Evolutionary conservation across 2,113 vertebrate species (phyloP), one percentile per base, ranked within the genome.

Genomic region (Brachionichthys hirsutus): DNA sequence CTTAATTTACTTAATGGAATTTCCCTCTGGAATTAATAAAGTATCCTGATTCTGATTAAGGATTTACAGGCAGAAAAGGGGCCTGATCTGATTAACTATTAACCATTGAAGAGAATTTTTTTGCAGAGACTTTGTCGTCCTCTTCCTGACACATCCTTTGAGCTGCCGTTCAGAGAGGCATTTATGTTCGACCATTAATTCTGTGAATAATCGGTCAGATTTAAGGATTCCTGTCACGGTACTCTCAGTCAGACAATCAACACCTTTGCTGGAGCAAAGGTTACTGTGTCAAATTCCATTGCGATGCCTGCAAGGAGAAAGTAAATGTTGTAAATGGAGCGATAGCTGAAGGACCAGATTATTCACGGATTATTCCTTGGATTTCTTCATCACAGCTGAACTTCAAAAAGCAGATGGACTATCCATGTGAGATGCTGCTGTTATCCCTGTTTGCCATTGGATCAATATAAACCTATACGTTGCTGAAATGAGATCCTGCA

Each of bases 141-240:
- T 46, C 43, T 20, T 61, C 43, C 54, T 13, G 18, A 34, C 12
- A 38, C 36, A 38, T 48, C 49, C 56, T 17, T 53, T 36, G 66
- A 51, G 46, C 4, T 9, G 56, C 56, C 40, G 46, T 14, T 59
- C 18, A 9, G 52, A 75, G 40, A 70, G 1, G 18, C 60, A 61
- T 80, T 68, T 80, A 76, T 43, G 24, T 49, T 60, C 18, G 0
- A 52, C 50, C 70, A 66, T 85, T 78, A 70, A 20, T 6, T 54
- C 51, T 58, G 49, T 69, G 67, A 77, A 74, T 72, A 73, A 84
- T 70, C 49, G 61, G 62, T 1, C 1, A 66, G 54, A 30, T 67
- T 54, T 84, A 86, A 84, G 69, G 78, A 78, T 62, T 56, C 81
- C 22, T 48, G 2, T 62, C 67, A 34, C 1, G 14, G 19, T 8